These are phyloP conservation scores for Glandiceps talaboti DNA, from an alignment of 53 echinoderm and acorn worm species.

Conservation along the genomic window DNA sequence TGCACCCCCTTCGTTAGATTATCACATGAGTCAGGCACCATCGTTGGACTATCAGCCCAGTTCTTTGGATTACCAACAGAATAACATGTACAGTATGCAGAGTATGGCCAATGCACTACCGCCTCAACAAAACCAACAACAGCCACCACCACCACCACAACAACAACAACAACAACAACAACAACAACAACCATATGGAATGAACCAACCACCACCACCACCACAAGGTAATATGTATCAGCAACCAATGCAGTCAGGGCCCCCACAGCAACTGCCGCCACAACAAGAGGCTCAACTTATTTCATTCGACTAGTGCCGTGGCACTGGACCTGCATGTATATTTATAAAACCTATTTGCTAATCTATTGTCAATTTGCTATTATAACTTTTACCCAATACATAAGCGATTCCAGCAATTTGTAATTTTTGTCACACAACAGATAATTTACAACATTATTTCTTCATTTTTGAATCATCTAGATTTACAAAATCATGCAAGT, in stretches of 20 bases:
- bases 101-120: constrained; percentile 66
- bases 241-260: constrained; percentile 22
- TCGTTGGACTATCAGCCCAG: constrained; percentile 12
- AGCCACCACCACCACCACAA: constrained; percentile 10
- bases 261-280: constrained; percentile 31
- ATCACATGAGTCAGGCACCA: constrained; percentile 24
- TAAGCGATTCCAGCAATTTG: no score
- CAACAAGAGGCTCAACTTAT: constrained; percentile 77
- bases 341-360: no score
- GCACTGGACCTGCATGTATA: no score
- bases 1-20: constrained; percentile 27
- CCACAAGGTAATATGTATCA: constrained; percentile 41
- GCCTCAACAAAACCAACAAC: constrained; percentile 21
- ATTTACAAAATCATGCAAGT: no score
- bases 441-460: no score
- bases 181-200: no score
- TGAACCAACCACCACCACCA: constrained; percentile 18
- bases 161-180: constrained; percentile 15
- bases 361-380: no score
- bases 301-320: constrained; percentile 92
- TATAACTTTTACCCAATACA: no score
- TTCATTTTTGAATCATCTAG: no score
- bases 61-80: constrained; percentile 2
- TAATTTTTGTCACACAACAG: no score
- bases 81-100: constrained; percentile 89